Evolutionary conservation across 2,888 invertebrate genomes (phyloP).

Genomic region (Salpingus planirostris): DNA sequence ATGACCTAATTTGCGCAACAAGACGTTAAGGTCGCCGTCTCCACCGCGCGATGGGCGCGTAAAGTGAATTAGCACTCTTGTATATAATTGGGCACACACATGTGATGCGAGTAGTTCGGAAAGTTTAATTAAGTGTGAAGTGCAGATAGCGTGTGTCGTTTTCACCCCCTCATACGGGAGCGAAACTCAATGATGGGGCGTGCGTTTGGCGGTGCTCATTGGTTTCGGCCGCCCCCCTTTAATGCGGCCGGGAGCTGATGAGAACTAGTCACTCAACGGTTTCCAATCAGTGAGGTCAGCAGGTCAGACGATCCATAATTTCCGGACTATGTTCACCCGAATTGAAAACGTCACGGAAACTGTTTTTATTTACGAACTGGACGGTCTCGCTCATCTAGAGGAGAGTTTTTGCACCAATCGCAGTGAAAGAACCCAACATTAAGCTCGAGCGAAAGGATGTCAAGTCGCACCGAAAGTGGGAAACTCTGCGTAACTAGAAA

Average conservation of each 20-base stretch:
- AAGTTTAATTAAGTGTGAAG: constrained; percentile 31
- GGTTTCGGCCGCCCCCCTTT: not conserved
- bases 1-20: constrained; percentile 13
- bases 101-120: constrained; percentile 22
- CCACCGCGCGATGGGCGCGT: constrained; percentile 6
- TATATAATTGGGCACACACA: constrained; percentile 18
- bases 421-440: too few species aligned
- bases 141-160: constrained; percentile 27
- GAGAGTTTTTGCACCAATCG: too few species aligned
- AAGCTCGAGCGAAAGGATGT: too few species aligned
- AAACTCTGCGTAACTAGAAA: too few species aligned
- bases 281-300: constrained; percentile 12
- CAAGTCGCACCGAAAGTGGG: too few species aligned
- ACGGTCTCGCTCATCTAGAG: too few species aligned
- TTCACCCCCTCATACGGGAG: constrained; percentile 7
- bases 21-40: constrained; percentile 10
- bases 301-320: constrained; percentile 11
- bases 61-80: constrained; percentile 17
- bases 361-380: too few species aligned
- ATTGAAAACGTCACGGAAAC: constrained; percentile 13
- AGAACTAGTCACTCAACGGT: constrained; percentile 11
- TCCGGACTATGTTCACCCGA: constrained; percentile 9
- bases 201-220: constrained; percentile 6
- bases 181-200: too few species aligned
- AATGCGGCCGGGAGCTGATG: constrained; percentile 3